phyloP scores from a whole-genome alignment of 2,113 vertebrate genomes.

The Maylandia zebra region DNA sequence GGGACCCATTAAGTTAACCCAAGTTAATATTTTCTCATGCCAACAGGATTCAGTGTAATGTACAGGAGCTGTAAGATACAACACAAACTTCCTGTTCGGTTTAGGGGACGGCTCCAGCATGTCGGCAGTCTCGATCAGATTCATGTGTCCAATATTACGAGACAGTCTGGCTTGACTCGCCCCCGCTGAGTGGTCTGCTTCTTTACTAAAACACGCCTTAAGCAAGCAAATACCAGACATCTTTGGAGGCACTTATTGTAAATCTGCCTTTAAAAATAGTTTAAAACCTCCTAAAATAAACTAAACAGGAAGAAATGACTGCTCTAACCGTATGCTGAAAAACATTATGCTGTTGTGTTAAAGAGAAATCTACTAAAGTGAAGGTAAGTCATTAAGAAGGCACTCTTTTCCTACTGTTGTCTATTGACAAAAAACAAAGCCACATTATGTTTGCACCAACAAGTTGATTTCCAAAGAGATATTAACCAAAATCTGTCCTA shows the following conservation, averaged over 20 bases:
- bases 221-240: not conserved
- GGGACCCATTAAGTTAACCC: conserved; percentile 4
- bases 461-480: not conserved
- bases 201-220: not conserved
- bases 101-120: conserved; percentile 66
- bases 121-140: conserved; percentile 63
- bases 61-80: conserved; percentile 58
- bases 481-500: not conserved
- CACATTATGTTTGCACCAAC: not conserved
- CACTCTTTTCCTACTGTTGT: not conserved
- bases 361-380: not conserved
- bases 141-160: conserved; percentile 47
- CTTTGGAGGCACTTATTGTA: not conserved
- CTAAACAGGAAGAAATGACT: not conserved
- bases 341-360: not conserved
- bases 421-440: not conserved
- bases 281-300: not conserved
- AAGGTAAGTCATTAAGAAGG: not conserved
- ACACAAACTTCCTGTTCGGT: conserved; percentile 63
- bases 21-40: conserved; percentile 10
- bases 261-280: not conserved
- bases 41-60: not conserved
- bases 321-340: too few relatives aligned
- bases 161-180: not conserved
- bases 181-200: conserved; percentile 1